phyloP scores from a whole-genome alignment of 2,888 invertebrate genomes.

The Lasioglossum marginatum region DNA sequence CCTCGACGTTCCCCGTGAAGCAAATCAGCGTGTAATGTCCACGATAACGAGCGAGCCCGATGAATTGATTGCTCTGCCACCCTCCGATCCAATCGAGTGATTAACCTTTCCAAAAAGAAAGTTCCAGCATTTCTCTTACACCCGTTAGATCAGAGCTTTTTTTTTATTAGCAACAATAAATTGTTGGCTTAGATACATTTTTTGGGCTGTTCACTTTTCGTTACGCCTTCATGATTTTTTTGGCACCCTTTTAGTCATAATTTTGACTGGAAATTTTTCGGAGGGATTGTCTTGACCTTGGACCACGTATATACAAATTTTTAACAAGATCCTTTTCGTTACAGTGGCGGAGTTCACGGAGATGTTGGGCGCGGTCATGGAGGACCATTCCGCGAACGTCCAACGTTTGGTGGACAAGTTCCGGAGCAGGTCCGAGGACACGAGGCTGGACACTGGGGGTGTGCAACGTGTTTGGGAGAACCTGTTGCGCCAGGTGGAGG shows the following conservation, averaged over 20 bases:
- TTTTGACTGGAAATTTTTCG: background rate
- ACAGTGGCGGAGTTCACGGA: slow-evolving; percentile 95
- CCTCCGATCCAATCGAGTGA: background rate
- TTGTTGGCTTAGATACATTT: background rate
- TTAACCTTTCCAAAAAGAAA: background rate
- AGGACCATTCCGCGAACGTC: slow-evolving; percentile 94
- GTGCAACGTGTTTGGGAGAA: slow-evolving; percentile 96
- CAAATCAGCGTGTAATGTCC: background rate
- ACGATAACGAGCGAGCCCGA: background rate
- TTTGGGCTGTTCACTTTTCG: background rate
- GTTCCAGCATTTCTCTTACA: background rate
- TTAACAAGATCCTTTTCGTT: background rate
- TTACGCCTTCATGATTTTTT: background rate
- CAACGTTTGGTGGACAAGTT: slow-evolving; percentile 94
- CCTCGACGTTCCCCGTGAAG: background rate
- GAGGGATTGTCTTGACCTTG: background rate
- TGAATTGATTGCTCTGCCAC: background rate
- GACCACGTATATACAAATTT: background rate
- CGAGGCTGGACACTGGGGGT: slow-evolving; percentile 93
- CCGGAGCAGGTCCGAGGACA: slow-evolving; percentile 93
- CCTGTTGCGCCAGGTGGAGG: slow-evolving; percentile 95
- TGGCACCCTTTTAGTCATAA: background rate
- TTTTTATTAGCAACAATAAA: background rate
- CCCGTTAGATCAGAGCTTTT: background rate
- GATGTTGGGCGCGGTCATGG: slow-evolving; percentile 94